These are phyloP conservation scores for Charina bottae DNA, from an alignment of 2,113 vertebrate genomes.

Conservation along the genomic window DNA sequence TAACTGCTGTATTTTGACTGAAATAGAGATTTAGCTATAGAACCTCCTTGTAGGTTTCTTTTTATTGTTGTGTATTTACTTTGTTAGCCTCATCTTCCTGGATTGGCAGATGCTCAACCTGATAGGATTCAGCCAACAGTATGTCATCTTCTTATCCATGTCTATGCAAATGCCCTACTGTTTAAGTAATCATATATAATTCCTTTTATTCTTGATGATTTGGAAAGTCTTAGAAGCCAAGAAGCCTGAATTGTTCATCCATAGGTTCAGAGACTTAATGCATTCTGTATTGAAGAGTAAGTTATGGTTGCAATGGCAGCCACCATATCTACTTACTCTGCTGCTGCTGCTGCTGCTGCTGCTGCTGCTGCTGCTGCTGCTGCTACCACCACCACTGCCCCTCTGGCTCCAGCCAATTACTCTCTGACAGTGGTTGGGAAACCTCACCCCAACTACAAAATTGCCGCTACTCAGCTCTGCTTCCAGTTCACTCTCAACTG, in stretches of 20 bases:
- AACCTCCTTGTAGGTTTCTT: background rate
- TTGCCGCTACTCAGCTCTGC: background rate
- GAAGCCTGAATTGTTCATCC: background rate
- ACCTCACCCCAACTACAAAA: background rate
- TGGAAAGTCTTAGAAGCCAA: background rate
- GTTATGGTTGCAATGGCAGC: background rate
- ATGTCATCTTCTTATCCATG: conserved; percentile 28
- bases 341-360: conserved; percentile 14
- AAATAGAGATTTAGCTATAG: background rate
- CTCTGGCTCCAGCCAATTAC: background rate
- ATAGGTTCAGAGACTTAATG: background rate
- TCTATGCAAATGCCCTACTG: conserved; percentile 21
- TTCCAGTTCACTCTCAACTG: background rate
- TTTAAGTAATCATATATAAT: background rate
- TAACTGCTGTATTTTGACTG: background rate
- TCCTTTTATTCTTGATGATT: background rate
- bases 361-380: background rate
- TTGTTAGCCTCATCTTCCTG: conserved; percentile 20
- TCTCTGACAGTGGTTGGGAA: background rate
- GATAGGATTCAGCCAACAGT: conserved; percentile 29
- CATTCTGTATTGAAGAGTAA: background rate
- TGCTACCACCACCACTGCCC: conserved; percentile 14
- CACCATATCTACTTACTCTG: background rate
- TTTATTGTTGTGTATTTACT: conserved; percentile 21
- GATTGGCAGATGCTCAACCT: conserved; percentile 22